Percentiles rank a stretch among this genome's conserved stretches.
These are phyloP conservation scores for Zhengitettix transpicula DNA, from an alignment of 2,888 invertebrate species.

Conservation along the genomic window DNA sequence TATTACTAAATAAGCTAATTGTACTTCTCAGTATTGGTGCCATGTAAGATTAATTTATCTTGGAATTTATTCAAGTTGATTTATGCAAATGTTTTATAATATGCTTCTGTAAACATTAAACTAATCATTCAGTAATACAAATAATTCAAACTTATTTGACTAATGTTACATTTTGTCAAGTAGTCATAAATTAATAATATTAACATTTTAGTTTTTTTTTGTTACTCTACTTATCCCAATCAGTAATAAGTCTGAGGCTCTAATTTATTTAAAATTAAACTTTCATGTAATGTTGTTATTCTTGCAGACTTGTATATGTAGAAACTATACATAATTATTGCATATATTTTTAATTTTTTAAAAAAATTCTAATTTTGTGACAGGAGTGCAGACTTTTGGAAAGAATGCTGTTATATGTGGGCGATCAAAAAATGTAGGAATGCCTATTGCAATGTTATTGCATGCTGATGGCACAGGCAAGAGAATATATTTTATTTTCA, in stretches of 20 bases:
- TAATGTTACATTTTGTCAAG: neutral
- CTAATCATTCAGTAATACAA: neutral
- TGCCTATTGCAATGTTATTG: constrained; percentile 74
- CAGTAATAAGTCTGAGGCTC: too few relatives aligned
- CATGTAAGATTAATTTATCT: neutral
- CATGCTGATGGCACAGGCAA: constrained; percentile 60
- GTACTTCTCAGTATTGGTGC: neutral
- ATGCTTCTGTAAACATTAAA: neutral
- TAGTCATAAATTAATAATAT: neutral
- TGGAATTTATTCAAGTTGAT: neutral
- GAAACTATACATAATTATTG: too few relatives aligned
- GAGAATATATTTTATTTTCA: neutral
- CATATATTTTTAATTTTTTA: too few relatives aligned
- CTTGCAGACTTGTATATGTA: too few relatives aligned
- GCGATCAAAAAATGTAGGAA: constrained; percentile 80
- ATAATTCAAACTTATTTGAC: neutral
- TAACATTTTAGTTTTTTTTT: too few relatives aligned
- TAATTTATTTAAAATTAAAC: too few relatives aligned
- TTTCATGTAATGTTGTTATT: too few relatives aligned
- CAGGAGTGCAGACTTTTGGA: constrained; percentile 61
- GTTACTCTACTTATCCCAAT: too few relatives aligned
- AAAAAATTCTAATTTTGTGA: constrained; percentile 1
- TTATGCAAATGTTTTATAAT: neutral
- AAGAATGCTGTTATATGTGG: constrained; percentile 80
- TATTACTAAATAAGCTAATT: neutral